These are phyloP conservation scores for Papilio aristodemus DNA, from an alignment of 1,140 invertebrate species.

Conservation along the genomic window DNA sequence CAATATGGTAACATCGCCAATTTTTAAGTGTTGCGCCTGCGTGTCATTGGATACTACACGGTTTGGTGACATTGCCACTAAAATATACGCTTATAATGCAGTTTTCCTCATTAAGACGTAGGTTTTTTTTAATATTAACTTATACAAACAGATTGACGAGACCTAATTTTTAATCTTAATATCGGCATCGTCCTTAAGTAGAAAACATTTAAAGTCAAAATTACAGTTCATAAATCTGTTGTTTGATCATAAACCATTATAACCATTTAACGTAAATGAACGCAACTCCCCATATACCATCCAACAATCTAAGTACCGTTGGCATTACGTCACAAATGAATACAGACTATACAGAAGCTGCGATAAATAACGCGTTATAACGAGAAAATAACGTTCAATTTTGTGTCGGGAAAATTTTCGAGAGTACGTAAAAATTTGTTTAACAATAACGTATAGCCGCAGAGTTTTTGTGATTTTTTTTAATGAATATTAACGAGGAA, in stretches of 20 bases:
- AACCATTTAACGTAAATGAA: neutral
- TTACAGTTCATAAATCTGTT: neutral
- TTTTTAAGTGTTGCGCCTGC: too few relatives aligned
- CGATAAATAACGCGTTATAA: slow-evolving; percentile 23
- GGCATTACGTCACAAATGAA: slow-evolving; percentile 5
- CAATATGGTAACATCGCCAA: too few relatives aligned
- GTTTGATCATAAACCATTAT: neutral
- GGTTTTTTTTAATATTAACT: too few relatives aligned
- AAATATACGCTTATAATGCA: too few relatives aligned
- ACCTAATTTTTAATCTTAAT: too few relatives aligned
- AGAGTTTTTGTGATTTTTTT: slow-evolving; percentile 28
- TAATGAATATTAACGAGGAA: slow-evolving; percentile 43
- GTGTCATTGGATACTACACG: too few relatives aligned
- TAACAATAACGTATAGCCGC: slow-evolving; percentile 41
- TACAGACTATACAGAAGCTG: slow-evolving; percentile 2
- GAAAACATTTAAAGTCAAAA: neutral
- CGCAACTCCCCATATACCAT: neutral
- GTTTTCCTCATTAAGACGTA: too few relatives aligned
- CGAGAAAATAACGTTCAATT: slow-evolving; percentile 27
- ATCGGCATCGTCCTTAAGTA: too few relatives aligned
- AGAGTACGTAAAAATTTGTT: slow-evolving; percentile 35
- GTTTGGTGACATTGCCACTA: too few relatives aligned
- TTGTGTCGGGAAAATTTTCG: slow-evolving; percentile 8
- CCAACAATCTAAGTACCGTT: neutral
- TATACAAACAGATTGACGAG: too few relatives aligned